Evolutionary conservation across 2,888 invertebrate genomes (phyloP), one percentile per base, ranked within the genome.

Genomic region (Dione juno): DNA sequence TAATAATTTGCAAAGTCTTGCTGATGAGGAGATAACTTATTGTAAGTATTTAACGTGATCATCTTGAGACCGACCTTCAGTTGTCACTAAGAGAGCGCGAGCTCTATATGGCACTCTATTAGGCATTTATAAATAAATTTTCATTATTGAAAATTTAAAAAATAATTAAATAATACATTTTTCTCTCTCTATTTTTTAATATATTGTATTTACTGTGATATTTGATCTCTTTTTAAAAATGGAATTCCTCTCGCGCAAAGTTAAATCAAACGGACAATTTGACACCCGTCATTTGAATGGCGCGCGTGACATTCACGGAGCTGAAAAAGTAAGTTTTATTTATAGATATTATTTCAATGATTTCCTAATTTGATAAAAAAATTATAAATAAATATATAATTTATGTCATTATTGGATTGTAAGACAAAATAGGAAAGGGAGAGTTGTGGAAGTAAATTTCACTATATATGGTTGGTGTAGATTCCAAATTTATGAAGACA

Each of bases 221-320:
- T 75, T 78, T 76, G 82, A 87, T 83, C 83, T 83, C 82, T 73
- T 79, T 72, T 81, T 75, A 75, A 89, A 87, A 85, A 92, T 91
- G 90, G 93, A 91, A 84, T 88, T 84, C 69, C 71, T 87, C 66
- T 81, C 88, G n/a, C 87, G 86, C 28, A 89, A 88, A 85, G 84
- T 88, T 59, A 90, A 88, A 74, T 86, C 87, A 14, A 82, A 84
- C 76, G 81, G 82, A 73, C 84, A 88, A 73, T 72, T 87, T 85
- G 89, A 90, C 84, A 77, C 77, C 73, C 80, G 87, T 85, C 88
- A 89, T 73, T 74, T 88, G 80, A 91, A 90, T 88, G 91, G 90
- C 82, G 78, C 85, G 78, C 69, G 76, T 72, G 79, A 81, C 75
- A 69, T 73, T 78, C 65, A 75, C 67, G 82, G 83, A 80, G 80